Percentiles rank a stretch among this genome's conserved stretches.
Evolutionary conservation across 2,888 invertebrate genomes (phyloP).

Genomic region (Gymnosoma rotundatum): DNA sequence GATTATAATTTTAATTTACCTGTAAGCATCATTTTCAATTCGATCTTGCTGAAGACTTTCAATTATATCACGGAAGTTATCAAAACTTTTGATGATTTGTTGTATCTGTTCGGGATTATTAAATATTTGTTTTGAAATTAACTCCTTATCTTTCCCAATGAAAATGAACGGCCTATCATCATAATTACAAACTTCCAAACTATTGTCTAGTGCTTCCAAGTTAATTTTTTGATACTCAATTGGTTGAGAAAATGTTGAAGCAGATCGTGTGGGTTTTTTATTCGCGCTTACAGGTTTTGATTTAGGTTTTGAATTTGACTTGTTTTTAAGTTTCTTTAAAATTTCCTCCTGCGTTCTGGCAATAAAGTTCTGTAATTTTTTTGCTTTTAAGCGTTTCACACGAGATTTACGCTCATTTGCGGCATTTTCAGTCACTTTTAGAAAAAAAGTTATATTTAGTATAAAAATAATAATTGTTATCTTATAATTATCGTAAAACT

Average conservation of each 20-base stretch:
- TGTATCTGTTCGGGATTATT: constrained; percentile 75
- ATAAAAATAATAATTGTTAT: background rate
- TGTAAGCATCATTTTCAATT: constrained; percentile 70
- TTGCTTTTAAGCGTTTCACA: constrained; percentile 86
- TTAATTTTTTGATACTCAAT: constrained; percentile 80
- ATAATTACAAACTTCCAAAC: constrained; percentile 76
- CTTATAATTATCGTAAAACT: constrained; percentile 53
- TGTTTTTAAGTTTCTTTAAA: constrained; percentile 73
- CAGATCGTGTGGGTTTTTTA: background rate
- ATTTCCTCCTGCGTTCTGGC: constrained; percentile 82
- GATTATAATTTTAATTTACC: constrained; percentile 16
- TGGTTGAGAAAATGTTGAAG: constrained; percentile 73
- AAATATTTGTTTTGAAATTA: constrained; percentile 72
- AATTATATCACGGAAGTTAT: constrained; percentile 79
- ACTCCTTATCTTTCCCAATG: constrained; percentile 76
- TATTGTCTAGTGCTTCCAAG: constrained; percentile 77
- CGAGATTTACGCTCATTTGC: constrained; percentile 87
- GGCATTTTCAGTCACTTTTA: constrained; percentile 85
- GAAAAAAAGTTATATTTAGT: background rate
- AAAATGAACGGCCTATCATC: constrained; percentile 81
- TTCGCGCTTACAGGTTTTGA: background rate
- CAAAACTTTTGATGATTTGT: constrained; percentile 79
- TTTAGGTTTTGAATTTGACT: constrained; percentile 62
- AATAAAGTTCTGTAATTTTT: constrained; percentile 87
- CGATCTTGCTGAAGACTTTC: constrained; percentile 78